phyloP scores from a whole-genome alignment of 2,888 invertebrate genomes.

The Noctua comes region DNA sequence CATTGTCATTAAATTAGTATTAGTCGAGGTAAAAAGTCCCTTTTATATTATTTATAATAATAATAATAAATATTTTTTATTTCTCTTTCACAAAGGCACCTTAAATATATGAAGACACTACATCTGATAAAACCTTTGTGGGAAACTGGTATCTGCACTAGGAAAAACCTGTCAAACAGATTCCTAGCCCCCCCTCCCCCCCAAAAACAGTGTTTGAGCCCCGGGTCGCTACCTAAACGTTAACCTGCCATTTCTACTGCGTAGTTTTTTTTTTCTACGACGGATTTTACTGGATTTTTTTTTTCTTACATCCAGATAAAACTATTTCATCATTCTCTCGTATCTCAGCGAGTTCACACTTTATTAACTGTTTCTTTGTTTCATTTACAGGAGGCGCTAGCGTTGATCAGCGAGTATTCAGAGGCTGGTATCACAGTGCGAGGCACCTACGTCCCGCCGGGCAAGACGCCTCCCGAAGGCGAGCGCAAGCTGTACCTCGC shows the following conservation, averaged over 20 bases:
- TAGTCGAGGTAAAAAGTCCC: slow-evolving; percentile 37
- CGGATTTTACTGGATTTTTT: slow-evolving; percentile 57
- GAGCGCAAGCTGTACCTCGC: slow-evolving; percentile 99
- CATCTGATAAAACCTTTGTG: no score
- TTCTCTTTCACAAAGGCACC: no score
- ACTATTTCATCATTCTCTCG: slow-evolving; percentile 48
- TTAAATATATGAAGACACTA: no score
- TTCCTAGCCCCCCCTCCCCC: no score
- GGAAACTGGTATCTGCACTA: no score
- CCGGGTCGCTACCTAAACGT: not conserved
- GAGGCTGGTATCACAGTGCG: slow-evolving; percentile 99
- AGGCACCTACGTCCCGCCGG: slow-evolving; percentile 98
- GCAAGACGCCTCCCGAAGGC: slow-evolving; percentile 97
- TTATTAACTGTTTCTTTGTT: slow-evolving; percentile 22
- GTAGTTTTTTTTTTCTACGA: slow-evolving; percentile 28
- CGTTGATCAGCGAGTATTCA: slow-evolving; percentile 99
- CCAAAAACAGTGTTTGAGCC: no score
- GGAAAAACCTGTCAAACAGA: no score
- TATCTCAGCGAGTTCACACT: slow-evolving; percentile 6
- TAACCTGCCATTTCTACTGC: slow-evolving; percentile 32
- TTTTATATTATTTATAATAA: not conserved
- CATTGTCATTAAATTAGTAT: slow-evolving; percentile 71
- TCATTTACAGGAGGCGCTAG: slow-evolving; percentile 95
- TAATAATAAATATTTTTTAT: no score
- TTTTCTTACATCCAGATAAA: slow-evolving; percentile 49